Evolutionary conservation across 2,888 invertebrate species (phyloP).

Genomic region (Strigamia maritima): DNA sequence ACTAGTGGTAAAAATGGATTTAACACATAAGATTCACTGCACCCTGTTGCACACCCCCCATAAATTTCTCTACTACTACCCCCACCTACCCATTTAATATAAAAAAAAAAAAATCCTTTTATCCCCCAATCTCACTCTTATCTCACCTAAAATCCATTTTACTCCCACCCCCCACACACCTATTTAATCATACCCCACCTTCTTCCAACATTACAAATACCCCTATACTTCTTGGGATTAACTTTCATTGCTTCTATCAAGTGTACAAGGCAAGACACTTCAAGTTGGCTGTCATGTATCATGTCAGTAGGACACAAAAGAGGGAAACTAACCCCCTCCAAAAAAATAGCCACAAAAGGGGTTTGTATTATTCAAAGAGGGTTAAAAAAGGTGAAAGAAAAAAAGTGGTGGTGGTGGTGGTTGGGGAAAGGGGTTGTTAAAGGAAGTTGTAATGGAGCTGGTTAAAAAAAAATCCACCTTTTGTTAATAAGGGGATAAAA

Average conservation of each 20-base stretch:
- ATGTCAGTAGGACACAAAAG: conserved; percentile 35
- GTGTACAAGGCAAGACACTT: background rate
- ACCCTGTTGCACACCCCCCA: conserved; percentile 10
- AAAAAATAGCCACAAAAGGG: conserved; percentile 7
- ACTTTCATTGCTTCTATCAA: background rate
- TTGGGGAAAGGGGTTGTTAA: conserved; percentile 16
- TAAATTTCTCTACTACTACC: background rate
- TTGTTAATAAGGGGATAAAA: conserved; percentile 25
- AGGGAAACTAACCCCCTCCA: background rate
- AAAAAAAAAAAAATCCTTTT: background rate
- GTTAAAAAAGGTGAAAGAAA: background rate
- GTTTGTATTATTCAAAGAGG: background rate
- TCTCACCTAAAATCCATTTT: background rate
- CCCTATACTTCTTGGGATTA: conserved; percentile 2
- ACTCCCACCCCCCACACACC: background rate
- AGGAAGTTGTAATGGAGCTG: conserved; percentile 31
- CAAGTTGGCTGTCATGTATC: conserved; percentile 33
- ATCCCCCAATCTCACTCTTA: background rate
- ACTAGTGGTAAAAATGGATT: conserved; percentile 13
- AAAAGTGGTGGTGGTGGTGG: background rate
- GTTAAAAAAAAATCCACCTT: conserved; percentile 28
- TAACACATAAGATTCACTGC: conserved; percentile 17
- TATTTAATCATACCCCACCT: background rate
- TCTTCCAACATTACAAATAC: background rate
- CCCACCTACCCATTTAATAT: background rate